phyloP scores from a whole-genome alignment of 2,888 invertebrate species.

The Autographa gamma region DNA sequence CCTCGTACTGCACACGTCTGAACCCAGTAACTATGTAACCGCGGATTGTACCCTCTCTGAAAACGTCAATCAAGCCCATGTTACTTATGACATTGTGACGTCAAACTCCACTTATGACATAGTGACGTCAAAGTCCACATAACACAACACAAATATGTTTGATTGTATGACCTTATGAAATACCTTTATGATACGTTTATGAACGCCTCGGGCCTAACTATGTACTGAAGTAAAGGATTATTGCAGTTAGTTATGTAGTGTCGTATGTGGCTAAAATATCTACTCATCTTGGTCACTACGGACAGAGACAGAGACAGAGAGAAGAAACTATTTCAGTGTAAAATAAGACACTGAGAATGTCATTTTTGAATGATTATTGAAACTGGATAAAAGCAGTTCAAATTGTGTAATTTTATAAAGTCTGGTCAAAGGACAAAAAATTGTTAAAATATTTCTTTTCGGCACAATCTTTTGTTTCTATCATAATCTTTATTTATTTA shows the following conservation, averaged over 20 bases:
- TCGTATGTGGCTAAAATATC: too few species aligned
- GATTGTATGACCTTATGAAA: slow-evolving; percentile 38
- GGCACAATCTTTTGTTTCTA: too few species aligned
- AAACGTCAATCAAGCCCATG: slow-evolving; percentile 49
- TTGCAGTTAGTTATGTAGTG: neutral
- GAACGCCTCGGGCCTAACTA: neutral
- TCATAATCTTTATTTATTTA: too few species aligned
- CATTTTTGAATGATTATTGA: too few species aligned
- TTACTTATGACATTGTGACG: slow-evolving; percentile 48
- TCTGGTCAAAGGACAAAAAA: too few species aligned
- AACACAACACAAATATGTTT: slow-evolving; percentile 31
- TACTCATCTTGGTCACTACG: too few species aligned
- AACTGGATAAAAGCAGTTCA: too few species aligned
- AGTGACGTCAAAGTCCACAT: slow-evolving; percentile 33
- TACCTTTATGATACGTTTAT: slow-evolving; percentile 6
- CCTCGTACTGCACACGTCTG: slow-evolving; percentile 36
- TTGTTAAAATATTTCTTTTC: too few species aligned
- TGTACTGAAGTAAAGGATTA: neutral
- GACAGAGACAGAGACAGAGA: too few species aligned
- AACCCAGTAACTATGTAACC: slow-evolving; percentile 35
- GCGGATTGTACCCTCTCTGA: slow-evolving; percentile 45
- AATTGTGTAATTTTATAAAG: too few species aligned
- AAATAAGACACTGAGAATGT: too few species aligned
- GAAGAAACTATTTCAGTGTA: too few species aligned
- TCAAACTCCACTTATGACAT: slow-evolving; percentile 38